phyloP scores from a whole-genome alignment of 2,797 vertebrate genomes.

The Typhlichthys subterraneus region DNA sequence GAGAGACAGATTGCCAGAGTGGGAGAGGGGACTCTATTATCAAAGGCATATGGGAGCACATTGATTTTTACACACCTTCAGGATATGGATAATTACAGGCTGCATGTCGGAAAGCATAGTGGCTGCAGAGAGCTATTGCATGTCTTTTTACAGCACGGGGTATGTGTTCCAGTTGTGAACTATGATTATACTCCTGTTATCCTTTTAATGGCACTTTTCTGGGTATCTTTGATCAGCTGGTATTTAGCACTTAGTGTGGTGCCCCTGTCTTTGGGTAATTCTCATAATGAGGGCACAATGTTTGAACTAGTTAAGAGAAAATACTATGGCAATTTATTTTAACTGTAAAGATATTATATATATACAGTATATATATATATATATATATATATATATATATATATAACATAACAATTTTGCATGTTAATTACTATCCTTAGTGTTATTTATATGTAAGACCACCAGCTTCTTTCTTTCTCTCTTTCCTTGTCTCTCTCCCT shows the following conservation, averaged over 20 bases:
- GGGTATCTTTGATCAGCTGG: conserved; percentile 58
- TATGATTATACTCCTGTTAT: conserved; percentile 68
- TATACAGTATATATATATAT: background rate
- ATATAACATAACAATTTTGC: too few species aligned
- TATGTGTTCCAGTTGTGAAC: conserved; percentile 65
- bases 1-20: conserved; percentile 41
- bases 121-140: conserved; percentile 61
- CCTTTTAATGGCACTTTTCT: conserved; percentile 69
- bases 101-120: conserved; percentile 67
- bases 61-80: conserved; percentile 69
- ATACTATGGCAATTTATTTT: background rate
- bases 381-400: background rate
- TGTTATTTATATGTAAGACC: conserved; percentile 38
- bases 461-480: conserved; percentile 41
- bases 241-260: conserved; percentile 68
- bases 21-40: conserved; percentile 61
- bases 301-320: conserved; percentile 58
- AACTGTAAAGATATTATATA: background rate
- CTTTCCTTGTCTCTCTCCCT: conserved; percentile 1
- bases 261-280: conserved; percentile 51
- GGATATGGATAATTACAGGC: conserved; percentile 75
- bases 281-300: conserved; percentile 40
- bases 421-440: background rate
- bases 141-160: conserved; percentile 43
- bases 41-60: conserved; percentile 57